A percentile compares a stretch with the other conserved stretches of the same genome.
These are phyloP conservation scores for Lepus oiostolus DNA, from an alignment of 2,797 vertebrate species.

Conservation along the genomic window DNA sequence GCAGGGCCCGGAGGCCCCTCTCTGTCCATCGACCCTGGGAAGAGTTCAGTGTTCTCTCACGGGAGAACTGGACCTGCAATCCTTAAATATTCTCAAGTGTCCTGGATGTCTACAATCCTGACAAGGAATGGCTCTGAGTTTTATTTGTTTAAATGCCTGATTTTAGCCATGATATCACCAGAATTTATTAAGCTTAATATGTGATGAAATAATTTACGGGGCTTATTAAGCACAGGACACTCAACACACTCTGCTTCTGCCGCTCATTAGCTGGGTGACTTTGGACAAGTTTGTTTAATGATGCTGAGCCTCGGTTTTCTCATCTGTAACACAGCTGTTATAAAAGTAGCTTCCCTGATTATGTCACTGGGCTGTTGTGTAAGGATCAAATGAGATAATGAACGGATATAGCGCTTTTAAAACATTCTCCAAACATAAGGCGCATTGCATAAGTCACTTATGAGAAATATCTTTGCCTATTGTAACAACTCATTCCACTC, in stretches of 20 bases:
- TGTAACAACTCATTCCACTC: not conserved
- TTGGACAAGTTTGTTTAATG: conserved; percentile 59
- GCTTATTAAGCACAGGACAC: conserved; percentile 68
- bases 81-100: conserved; percentile 54
- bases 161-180: conserved; percentile 79
- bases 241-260: not conserved
- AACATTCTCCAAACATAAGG: conserved; percentile 8
- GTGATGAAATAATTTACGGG: conserved; percentile 79
- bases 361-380: conserved; percentile 65
- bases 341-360: conserved; percentile 71
- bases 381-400: conserved; percentile 77
- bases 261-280: conserved; percentile 72
- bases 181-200: conserved; percentile 72
- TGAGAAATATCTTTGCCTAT: conserved; percentile 48
- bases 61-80: conserved; percentile 7
- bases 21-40: not conserved
- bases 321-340: conserved; percentile 71
- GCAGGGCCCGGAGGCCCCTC: not conserved
- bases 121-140: conserved; percentile 23
- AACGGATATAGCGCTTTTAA: conserved; percentile 37
- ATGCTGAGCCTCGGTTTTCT: conserved; percentile 63
- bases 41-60: conserved; percentile 29
- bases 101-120: not conserved
- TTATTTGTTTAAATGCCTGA: conserved; percentile 72
- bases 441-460: conserved; percentile 16